Evolutionary conservation across 2,113 vertebrate species (phyloP).

Genomic region (Pelecanus crispus): DNA sequence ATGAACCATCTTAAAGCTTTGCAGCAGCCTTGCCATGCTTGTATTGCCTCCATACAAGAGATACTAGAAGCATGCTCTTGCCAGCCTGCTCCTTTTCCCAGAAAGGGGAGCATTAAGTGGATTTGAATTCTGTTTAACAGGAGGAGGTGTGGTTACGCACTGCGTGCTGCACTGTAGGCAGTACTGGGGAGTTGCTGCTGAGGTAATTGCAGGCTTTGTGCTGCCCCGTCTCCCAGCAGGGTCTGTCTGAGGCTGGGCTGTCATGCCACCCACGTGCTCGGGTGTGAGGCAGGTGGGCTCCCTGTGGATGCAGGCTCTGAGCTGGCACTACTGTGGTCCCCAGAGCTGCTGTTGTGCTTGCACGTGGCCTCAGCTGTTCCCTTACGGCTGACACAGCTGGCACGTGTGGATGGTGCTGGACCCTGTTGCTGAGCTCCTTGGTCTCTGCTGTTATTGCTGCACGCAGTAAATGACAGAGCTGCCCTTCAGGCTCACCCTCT

Average conservation of each 20-base stretch:
- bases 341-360: background rate
- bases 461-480: background rate
- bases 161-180: constrained; percentile 52
- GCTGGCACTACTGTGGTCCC: background rate
- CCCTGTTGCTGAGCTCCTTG: background rate
- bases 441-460: background rate
- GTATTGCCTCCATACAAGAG: background rate
- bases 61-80: background rate
- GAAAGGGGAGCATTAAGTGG: constrained; percentile 45
- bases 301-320: background rate
- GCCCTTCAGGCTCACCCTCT: background rate
- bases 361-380: background rate
- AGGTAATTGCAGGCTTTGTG: constrained; percentile 27
- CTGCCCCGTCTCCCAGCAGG: background rate
- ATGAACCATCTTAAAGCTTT: constrained; percentile 17
- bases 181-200: constrained; percentile 39
- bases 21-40: constrained; percentile 56
- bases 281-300: background rate
- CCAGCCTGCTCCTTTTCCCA: background rate
- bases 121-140: constrained; percentile 66
- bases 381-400: background rate
- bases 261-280: background rate
- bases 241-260: background rate
- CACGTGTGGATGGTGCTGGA: background rate
- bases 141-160: constrained; percentile 36